Conservation (phyloP, 1,140 invertebrate species). For the Coenobita brevimanus region DNA sequence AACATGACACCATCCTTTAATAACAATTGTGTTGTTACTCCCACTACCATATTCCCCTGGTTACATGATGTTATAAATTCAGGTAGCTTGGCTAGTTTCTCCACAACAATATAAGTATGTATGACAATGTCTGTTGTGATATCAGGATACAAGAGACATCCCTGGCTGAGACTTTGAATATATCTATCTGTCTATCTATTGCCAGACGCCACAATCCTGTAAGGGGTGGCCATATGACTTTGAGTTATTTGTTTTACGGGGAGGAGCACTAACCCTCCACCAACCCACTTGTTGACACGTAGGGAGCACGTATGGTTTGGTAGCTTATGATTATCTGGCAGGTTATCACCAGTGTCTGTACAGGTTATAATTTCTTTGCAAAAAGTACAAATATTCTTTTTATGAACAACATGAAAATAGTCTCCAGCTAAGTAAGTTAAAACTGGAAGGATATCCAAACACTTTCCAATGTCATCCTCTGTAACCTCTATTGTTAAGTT, state of each 20-base stretch:
- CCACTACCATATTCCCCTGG: background rate
- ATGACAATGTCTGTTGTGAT: background rate
- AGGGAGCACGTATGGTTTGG: too few species aligned
- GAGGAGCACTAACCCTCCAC: too few species aligned
- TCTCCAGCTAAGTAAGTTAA: too few species aligned
- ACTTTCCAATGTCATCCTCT: conserved; percentile 22
- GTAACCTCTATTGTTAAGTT: background rate
- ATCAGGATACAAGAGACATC: conserved; percentile 3
- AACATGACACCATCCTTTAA: background rate
- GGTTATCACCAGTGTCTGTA: too few species aligned
- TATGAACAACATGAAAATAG: too few species aligned
- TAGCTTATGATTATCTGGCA: conserved; percentile 8
- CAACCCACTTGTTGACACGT: too few species aligned
- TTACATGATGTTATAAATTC: conserved; percentile 3
- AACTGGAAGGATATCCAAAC: too few species aligned
- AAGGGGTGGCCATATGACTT: too few species aligned
- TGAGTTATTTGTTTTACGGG: too few species aligned
- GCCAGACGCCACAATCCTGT: too few species aligned
- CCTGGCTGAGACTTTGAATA: background rate
- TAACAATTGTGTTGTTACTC: background rate
- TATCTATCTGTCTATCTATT: too few species aligned
- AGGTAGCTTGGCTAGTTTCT: background rate
- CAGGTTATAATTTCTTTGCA: conserved; percentile 20
- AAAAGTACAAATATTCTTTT: background rate
- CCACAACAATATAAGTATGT: conserved; percentile 7